These are phyloP conservation scores for Dendrocincla fuliginosa DNA, from an alignment of 2,797 vertebrate genomes.

Conservation along the genomic window DNA sequence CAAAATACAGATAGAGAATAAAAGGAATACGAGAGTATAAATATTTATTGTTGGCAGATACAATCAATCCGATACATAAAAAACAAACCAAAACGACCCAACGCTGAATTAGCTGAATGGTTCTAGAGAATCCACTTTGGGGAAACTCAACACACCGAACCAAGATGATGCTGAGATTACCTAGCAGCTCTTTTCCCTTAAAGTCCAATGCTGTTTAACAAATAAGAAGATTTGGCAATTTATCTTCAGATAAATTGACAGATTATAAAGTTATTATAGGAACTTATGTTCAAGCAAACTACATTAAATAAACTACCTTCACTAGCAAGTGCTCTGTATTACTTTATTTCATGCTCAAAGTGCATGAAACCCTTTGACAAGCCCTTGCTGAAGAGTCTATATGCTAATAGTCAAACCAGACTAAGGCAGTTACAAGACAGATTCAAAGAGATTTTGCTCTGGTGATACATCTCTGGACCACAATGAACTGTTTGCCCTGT, in stretches of 20 bases:
- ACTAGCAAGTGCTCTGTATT: not conserved
- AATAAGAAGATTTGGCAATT: not conserved
- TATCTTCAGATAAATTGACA: not conserved
- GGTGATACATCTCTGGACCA: not conserved
- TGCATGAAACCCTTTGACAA: not conserved
- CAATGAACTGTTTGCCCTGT: slow-evolving; percentile 4
- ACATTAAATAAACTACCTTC: not conserved
- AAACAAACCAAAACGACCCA: not conserved
- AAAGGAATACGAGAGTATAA: slow-evolving; percentile 22
- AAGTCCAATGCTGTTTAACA: not conserved
- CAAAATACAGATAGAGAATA: slow-evolving; percentile 22
- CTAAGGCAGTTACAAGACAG: not conserved
- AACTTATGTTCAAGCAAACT: not conserved
- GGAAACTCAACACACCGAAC: not conserved
- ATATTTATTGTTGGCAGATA: slow-evolving; percentile 46
- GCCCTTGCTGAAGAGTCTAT: not conserved
- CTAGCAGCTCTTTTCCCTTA: not conserved
- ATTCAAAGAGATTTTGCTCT: not conserved
- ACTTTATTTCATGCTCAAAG: not conserved
- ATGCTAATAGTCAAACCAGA: not conserved
- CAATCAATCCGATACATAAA: not conserved
- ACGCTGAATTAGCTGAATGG: not conserved
- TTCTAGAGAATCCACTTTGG: not conserved
- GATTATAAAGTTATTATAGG: not conserved
- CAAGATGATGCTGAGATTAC: not conserved